Evolutionary conservation across 2,113 vertebrate genomes (phyloP), one percentile per base, ranked within the genome.

Genomic region (Syngnathus scovelli): DNA sequence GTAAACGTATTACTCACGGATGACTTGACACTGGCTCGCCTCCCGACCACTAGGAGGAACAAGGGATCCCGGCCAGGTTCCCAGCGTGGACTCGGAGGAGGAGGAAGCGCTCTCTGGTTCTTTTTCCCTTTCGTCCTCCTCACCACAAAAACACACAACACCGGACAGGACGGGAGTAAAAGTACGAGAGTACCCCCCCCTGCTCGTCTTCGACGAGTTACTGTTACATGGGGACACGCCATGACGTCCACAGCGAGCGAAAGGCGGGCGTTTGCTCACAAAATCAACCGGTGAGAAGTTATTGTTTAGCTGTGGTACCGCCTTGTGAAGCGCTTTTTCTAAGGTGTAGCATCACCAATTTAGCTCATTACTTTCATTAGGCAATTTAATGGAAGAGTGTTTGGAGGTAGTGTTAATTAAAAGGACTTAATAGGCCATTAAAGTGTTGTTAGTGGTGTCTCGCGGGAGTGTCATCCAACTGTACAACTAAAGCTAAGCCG

Each of bases 251-350:
- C 92, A 21, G 82, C 87, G 48, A 89, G 88, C 74, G 94, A 95
- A 61, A 91, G 93, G 87, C 93, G 94, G 85, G 94, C 94, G 74
- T 95, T 95, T 81, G 93, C 93, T 71, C 93, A 94, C 80, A 94
- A 93, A 85, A 95, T 94, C 80, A 95, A 93, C 90, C 93, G 94
- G 94, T 95, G 90, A 89, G 44, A 86, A 86, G 78, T 85, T 86
- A 59, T 64, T 65, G 75, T 81, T 77, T 58, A 23, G 59, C 49
- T 84, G 79, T 83, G 66, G 74, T 44, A 67, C 77, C 66, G 75
- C n/a, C 21, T 21, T 27, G 3, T 36, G 6, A 7, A 16, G 33
- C 13, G 12, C 2, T 7, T 33, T 33, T 58, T 8, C 27, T 36
- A 36, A 36, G 13, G 6, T 16, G 6, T 58, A 16, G 23, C 33